Base-by-base conservation (phyloP, 2,797 vertebrate genomes). In the Semaprochilodus insignis region DNA sequence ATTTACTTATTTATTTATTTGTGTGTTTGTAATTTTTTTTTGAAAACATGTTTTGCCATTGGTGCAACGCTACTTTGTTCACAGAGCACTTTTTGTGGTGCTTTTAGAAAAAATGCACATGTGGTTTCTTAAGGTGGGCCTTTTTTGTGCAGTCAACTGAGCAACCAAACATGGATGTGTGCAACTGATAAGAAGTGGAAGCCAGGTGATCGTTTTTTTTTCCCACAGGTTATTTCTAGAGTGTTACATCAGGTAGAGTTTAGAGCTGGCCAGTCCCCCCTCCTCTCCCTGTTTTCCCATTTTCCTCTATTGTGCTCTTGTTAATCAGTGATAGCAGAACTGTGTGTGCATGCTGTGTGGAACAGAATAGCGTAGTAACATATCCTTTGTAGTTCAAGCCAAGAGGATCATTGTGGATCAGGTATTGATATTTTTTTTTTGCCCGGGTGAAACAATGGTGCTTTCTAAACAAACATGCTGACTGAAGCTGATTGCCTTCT, bases 401-500 rank as follows among this genome's bases (percentile, higher is more conserved):
- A 40, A 34, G 40, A 60, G 11, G 23, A 60, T 60, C 73, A 63
- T 52, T 55, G 15, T 44, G 40, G 40, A 44, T 48, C 44, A 59
- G 15, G 19, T 21, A 72, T 65, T 52, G 34, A 13, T 57, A 69
- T 7, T 71, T 57, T n/a, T n/a, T 7, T 71, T 27, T 63, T 21
- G 19, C 14, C 34, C 44, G 11, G 59, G 67, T 77, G 71, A 86
- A 80, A 86, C 77, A 85, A 85, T 78, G 66, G 59, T 81, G 72
- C 44, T 23, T 82, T 82, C 72, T 85, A 31, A 70, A 73, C 40
- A 70, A 77, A 82, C 51, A 82, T 16, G 25, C 77, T 71, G 59
- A 13, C 25, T 40, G 17, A 57, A 36, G 75, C 55, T 52, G 17
- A 81, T 84, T 77, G 60, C 48, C 62, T 67, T 80, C 69, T 63